Evolutionary conservation across 2,113 vertebrate species (phyloP).

Genomic region (Girardinichthys multiradiatus): DNA sequence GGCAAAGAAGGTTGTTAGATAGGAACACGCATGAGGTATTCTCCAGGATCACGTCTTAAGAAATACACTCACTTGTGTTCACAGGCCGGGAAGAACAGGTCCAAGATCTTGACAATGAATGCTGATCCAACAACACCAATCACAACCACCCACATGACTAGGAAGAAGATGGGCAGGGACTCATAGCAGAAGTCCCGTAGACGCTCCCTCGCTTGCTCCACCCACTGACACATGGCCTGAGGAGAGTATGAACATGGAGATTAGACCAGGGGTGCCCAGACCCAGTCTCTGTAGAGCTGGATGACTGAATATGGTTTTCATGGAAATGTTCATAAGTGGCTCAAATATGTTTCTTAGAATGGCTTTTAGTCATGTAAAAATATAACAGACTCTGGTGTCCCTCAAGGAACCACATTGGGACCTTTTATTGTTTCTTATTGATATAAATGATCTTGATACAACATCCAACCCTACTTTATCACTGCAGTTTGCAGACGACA

Average conservation of each 20-base stretch:
- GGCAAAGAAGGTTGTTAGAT: not conserved
- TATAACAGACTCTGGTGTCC: too few species aligned
- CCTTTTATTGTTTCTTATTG: too few species aligned
- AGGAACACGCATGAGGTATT: not conserved
- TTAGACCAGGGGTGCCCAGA: too few species aligned
- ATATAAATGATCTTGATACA: too few species aligned
- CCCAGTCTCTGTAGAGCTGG: too few species aligned
- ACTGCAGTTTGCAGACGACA: too few species aligned
- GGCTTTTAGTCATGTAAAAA: too few species aligned
- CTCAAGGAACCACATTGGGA: too few species aligned
- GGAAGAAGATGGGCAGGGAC: constrained; percentile 88
- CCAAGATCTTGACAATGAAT: constrained; percentile 86
- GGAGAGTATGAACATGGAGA: constrained; percentile 18
- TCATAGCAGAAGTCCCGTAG: constrained; percentile 86
- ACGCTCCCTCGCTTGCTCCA: constrained; percentile 85
- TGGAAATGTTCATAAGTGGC: too few species aligned
- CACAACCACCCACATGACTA: constrained; percentile 88
- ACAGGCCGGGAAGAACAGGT: constrained; percentile 86
- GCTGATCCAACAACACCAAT: constrained; percentile 87
- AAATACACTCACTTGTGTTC: constrained; percentile 86
- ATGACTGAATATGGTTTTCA: too few species aligned
- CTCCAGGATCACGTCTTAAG: not conserved
- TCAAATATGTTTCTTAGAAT: too few species aligned
- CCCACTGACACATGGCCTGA: constrained; percentile 92
- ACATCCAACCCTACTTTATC: too few species aligned